These are phyloP conservation scores for Sitta carolinensis DNA, from an alignment of 2,797 vertebrate species.

Conservation along the genomic window DNA sequence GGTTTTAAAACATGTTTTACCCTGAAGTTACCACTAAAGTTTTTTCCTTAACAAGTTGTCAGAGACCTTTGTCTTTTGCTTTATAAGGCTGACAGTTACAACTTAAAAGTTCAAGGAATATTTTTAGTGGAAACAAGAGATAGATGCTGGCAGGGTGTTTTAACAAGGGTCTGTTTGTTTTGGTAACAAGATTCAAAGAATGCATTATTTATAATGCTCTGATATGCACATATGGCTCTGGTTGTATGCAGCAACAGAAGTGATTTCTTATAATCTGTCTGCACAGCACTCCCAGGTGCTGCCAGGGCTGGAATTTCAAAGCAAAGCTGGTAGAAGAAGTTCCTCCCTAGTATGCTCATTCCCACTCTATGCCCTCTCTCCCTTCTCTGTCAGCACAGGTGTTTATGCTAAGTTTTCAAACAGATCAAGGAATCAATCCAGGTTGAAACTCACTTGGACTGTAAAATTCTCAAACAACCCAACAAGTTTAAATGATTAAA, in stretches of 20 bases:
- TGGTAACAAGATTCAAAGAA: slow-evolving; percentile 45
- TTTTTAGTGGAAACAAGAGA: slow-evolving; percentile 50
- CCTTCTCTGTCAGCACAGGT: neutral
- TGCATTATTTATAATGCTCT: slow-evolving; percentile 49
- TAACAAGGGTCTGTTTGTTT: slow-evolving; percentile 45
- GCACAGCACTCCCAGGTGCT: neutral
- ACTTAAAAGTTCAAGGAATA: slow-evolving; percentile 33
- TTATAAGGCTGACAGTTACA: slow-evolving; percentile 26
- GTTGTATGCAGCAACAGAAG: slow-evolving; percentile 1
- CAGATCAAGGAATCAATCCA: neutral
- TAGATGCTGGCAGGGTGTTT: slow-evolving; percentile 10
- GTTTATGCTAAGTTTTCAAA: neutral
- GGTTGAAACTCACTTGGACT: neutral
- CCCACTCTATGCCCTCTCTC: neutral
- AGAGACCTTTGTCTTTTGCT: slow-evolving; percentile 29
- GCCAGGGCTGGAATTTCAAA: neutral
- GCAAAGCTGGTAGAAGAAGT: neutral
- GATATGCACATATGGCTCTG: slow-evolving; percentile 4
- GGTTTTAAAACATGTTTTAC: neutral
- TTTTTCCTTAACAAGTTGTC: slow-evolving; percentile 4
- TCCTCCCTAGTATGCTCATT: neutral
- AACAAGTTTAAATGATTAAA: neutral
- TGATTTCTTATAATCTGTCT: slow-evolving; percentile 9
- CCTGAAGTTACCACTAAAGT: slow-evolving; percentile 1
- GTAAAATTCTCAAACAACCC: neutral